These are phyloP conservation scores for Vulpes vulpes DNA, from an alignment of 2,113 vertebrate species.

Conservation along the genomic window DNA sequence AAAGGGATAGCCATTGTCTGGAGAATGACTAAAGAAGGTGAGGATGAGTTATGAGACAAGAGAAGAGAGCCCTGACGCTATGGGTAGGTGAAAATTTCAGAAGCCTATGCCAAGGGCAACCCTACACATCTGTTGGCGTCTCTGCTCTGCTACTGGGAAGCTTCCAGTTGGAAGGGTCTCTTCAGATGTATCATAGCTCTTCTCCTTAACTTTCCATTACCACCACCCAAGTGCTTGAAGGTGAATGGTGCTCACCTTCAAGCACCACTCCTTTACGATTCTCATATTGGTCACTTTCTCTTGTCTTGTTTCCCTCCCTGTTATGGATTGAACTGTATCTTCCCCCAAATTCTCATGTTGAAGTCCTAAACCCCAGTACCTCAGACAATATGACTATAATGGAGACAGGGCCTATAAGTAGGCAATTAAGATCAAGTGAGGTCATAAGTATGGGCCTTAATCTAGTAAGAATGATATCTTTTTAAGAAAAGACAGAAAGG, in stretches of 20 bases:
- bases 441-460: not conserved
- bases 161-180: not conserved
- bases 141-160: not conserved
- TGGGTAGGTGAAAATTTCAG: not conserved
- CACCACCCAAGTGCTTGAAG: no score
- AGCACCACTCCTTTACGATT: not conserved
- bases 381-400: not conserved
- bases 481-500: not conserved
- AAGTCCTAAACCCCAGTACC: not conserved
- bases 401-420: not conserved
- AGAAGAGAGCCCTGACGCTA: not conserved
- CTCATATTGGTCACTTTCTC: not conserved
- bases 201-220: not conserved
- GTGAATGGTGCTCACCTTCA: not conserved
- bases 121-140: not conserved
- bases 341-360: not conserved
- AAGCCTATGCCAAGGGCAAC: not conserved
- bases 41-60: not conserved
- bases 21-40: not conserved
- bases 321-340: not conserved
- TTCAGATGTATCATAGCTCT: not conserved
- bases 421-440: not conserved
- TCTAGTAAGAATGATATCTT: not conserved
- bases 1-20: not conserved
- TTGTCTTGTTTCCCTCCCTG: not conserved